Base-by-base conservation (phyloP, 2,888 invertebrate genomes). In the Brachyptera putata region DNA sequence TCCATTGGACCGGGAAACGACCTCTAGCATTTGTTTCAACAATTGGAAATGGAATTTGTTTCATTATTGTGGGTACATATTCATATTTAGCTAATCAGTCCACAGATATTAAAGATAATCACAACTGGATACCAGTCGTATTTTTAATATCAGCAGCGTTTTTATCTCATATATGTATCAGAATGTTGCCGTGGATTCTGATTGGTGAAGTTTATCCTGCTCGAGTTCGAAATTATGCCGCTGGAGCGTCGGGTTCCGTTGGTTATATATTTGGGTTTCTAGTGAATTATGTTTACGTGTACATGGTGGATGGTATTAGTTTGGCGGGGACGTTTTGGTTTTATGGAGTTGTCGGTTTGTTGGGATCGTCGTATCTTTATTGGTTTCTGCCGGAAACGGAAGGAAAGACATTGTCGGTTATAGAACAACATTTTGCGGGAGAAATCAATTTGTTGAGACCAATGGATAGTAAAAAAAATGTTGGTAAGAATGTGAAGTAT, bases 351-450 rank as follows among this genome's bases (percentile, higher is more conserved):
- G 64, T 70, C 13, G 70, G 86, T 67, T 71, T 87, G 3, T 63
- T 80, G 0, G 90, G 89, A 0, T 77, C 82, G n/a, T 63, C 82
- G 2, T 72, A 82, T 7, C 76, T 91, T 30, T 89, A 84, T 70
- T 84, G 84, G 62, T 75, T 82, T 30, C 73, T 92, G 60, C 91
- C 91, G 0, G 92, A 92, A 77, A 92, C 92, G 0, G 91, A 91
- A 72, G 89, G 90, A 0, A 84, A 88, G 68, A 84, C 83, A 0
- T 72, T 91, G 41, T 78, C 79, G 58, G 87, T 88, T 66, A 87
- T 89, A 55, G 83, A 85, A 67, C 80, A 84, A 61, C 87, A 87
- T 71, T 88, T 84, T 67, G 79, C 83, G 1, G 85, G 86, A 0
- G 71, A 79, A 24, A 77, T 75, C 48, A 80, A 76, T 56, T 66